A percentile compares a stretch with the other conserved stretches of the same genome.
Evolutionary conservation across 1,140 invertebrate species (phyloP).

Genomic region (Anagrus nilaparvatae): DNA sequence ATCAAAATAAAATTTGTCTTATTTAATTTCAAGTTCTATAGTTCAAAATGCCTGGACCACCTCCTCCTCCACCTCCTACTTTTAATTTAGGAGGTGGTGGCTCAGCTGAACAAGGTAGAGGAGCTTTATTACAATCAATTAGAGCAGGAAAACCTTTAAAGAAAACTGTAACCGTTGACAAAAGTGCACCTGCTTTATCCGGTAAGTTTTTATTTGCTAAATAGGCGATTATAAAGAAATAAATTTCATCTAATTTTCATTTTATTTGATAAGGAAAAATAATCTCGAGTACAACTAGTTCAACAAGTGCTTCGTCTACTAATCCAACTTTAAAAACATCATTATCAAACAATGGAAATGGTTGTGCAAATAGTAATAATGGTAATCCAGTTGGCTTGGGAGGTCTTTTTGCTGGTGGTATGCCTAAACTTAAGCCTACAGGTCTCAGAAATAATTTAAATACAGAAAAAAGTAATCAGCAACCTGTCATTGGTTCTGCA

Average conservation of each 20-base stretch:
- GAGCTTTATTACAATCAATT: constrained; percentile 68
- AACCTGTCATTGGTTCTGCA: neutral
- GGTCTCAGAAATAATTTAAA: constrained; percentile 43
- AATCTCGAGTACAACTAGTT: too few species aligned
- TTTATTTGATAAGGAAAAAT: neutral
- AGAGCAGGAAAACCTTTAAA: constrained; percentile 70
- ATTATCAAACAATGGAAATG: too few species aligned
- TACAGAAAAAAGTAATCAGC: constrained; percentile 27
- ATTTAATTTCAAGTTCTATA: too few species aligned
- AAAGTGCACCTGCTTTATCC: constrained; percentile 67
- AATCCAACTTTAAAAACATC: too few species aligned
- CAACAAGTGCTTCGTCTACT: too few species aligned
- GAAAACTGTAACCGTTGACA: constrained; percentile 80
- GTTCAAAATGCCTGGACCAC: constrained; percentile 48
- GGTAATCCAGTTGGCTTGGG: constrained; percentile 52
- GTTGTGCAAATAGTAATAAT: constrained; percentile 37
- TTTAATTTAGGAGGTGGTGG: constrained; percentile 35
- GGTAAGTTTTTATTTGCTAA: constrained; percentile 43
- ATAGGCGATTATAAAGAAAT: too few species aligned
- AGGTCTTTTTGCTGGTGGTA: constrained; percentile 74
- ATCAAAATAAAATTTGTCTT: too few species aligned
- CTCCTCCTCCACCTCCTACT: constrained; percentile 48
- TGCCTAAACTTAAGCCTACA: constrained; percentile 76
- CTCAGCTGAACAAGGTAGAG: constrained; percentile 49
- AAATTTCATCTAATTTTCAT: neutral